Evolutionary conservation across 1,140 invertebrate species (phyloP), one percentile per base, ranked within the genome.

Genomic region (Xylocopa sonorina): DNA sequence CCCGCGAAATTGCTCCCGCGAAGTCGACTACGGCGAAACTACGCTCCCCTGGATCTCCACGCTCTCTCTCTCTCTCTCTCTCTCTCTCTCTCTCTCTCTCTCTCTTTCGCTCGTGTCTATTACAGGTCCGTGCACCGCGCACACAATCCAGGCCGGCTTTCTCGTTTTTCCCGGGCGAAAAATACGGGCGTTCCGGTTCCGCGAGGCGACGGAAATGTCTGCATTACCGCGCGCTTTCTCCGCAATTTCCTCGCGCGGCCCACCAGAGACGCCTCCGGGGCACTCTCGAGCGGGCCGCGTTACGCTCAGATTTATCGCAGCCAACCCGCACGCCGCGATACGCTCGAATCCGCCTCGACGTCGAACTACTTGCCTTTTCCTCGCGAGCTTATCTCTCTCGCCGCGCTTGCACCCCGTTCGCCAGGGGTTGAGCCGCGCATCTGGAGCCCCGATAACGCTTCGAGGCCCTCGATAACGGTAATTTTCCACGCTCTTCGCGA

Each of bases 171-270:
- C 38, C 9, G 16, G 32, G 50, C 29, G 73, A 66, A 55, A 75
- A 66, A 67, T 74, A 74, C 43, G 46, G 43, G 71, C 57, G 71
- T 74, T 74, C 73, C 48, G 62, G 48, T 41, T 55, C 62, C 62
- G 62, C 27, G n/a, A 16, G 32, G 57, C 71, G 57, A 63, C 71
- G 71, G 71, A 74, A 74, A 74, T 63, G 71, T 74, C 71, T 63
- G 43, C 71, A 50, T 74, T 74, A 63, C 71, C 58, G 57, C 43
- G 46, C 58, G 71, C 71, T 74, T 63, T 74, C 71, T 74, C 71
- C 58, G 58, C 46, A 74, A 74, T 74, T 74, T 74, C 71, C 69
- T 62, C 55, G 69, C 55, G 69, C n/a, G 57, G 41, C 43, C 53
- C 38, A 24, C 62, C 38, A 63, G 38, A 63, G 62, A 41, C 34